Percentiles rank a stretch among this genome's conserved stretches.
Conservation (phyloP, 2,888 invertebrate genomes). For the Anoplius nigerrimus region DNA sequence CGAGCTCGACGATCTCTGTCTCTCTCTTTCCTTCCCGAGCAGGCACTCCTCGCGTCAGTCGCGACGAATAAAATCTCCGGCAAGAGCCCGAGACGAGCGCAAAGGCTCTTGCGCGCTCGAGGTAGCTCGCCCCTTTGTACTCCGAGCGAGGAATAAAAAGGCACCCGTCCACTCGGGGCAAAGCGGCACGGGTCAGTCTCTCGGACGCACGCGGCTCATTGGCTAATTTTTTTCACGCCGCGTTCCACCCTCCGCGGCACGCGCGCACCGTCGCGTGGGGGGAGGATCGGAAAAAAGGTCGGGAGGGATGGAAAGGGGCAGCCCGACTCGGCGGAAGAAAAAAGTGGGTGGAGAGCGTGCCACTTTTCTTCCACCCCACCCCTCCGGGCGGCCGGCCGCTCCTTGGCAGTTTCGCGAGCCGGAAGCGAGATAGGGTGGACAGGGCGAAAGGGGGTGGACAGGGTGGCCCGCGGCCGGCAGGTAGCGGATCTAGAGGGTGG, state of each 20-base stretch:
- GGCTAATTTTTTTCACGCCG: constrained; percentile 57
- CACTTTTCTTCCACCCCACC: constrained; percentile 5
- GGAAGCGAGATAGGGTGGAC: not conserved
- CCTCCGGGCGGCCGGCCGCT: not conserved
- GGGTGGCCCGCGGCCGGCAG: constrained; percentile 20
- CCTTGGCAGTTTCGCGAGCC: constrained; percentile 20
- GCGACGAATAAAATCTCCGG: no score
- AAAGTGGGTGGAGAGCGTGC: not conserved
- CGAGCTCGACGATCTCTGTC: no score
- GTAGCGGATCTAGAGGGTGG: constrained; percentile 8
- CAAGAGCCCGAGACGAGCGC: no score
- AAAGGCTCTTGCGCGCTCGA: no score
- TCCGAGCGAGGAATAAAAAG: no score
- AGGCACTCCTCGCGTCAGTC: no score
- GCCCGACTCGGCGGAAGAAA: not conserved
- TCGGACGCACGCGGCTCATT: constrained; percentile 51
- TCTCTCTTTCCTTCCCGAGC: no score
- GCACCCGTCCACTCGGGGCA: no score
- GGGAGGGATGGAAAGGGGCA: not conserved
- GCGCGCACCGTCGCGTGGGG: constrained; percentile 1
- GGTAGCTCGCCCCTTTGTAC: not conserved
- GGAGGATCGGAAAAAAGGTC: not conserved
- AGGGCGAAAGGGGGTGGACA: constrained; percentile 11
- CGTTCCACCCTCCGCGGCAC: constrained; percentile 54
- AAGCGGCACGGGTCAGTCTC: constrained; percentile 1